phyloP scores from a whole-genome alignment of 2,797 vertebrate species.

The Champsocephalus gunnari region DNA sequence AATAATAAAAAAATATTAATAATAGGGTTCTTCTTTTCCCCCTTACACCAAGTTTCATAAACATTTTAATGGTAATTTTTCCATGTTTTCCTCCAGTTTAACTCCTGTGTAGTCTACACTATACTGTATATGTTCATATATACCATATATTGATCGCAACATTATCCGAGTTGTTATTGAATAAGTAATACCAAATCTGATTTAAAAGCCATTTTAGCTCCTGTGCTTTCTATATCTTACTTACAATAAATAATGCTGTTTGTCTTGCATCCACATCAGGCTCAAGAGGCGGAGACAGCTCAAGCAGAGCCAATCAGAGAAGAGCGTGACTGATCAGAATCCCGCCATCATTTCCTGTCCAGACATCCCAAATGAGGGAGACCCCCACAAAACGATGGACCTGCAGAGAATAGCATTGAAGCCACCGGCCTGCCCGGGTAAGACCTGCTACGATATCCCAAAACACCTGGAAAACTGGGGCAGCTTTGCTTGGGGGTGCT shows the following conservation, averaged over 20 bases:
- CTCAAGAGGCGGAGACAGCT: conserved; percentile 83
- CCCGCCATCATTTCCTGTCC: conserved; percentile 74
- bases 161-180: neutral
- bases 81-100: no score
- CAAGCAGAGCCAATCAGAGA: conserved; percentile 80
- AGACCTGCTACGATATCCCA: neutral
- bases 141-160: neutral
- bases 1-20: no score
- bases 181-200: neutral
- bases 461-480: neutral
- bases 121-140: no score
- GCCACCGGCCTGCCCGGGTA: conserved; percentile 64
- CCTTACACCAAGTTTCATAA: no score
- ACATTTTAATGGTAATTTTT: no score
- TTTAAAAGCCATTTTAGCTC: no score
- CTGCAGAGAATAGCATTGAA: conserved; percentile 46
- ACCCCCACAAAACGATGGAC: conserved; percentile 67
- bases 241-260: neutral
- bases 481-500: neutral
- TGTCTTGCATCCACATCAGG: conserved; percentile 59
- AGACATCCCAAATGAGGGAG: conserved; percentile 38
- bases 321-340: conserved; percentile 69
- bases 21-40: no score
- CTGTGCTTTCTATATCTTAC: neutral
- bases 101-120: no score